Percentiles rank a stretch among this genome's conserved stretches.
These are phyloP conservation scores for Clostera curtula DNA, from an alignment of 2,888 invertebrate species.

Conservation along the genomic window DNA sequence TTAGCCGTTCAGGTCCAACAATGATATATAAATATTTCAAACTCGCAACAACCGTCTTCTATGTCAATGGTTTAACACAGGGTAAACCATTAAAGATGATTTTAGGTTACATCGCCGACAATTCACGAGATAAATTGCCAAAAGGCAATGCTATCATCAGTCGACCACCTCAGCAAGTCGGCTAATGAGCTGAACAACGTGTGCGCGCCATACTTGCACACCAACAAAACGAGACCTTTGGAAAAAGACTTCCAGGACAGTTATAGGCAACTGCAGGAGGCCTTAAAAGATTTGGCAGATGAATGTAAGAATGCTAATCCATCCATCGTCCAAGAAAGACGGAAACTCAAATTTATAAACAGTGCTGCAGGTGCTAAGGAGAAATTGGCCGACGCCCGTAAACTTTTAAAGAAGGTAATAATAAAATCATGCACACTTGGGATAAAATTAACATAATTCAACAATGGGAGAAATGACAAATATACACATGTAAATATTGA, in stretches of 20 bases:
- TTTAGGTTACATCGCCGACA: conserved; percentile 30
- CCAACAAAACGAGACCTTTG: conserved; percentile 9
- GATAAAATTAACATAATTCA: no score
- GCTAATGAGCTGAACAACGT: conserved; percentile 19
- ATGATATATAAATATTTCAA: no score
- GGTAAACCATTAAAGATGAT: no score
- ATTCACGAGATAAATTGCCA: conserved; percentile 26
- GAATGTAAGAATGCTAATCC: conserved; percentile 16
- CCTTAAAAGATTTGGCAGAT: conserved; percentile 18
- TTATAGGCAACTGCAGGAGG: conserved; percentile 17
- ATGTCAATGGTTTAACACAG: no score
- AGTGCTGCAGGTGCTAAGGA: conserved; percentile 18
- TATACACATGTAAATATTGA: no score
- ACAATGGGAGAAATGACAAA: no score
- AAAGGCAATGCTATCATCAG: conserved; percentile 11
- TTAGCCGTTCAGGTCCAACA: no score
- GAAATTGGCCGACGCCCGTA: conserved; percentile 21
- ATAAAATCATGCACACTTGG: no score
- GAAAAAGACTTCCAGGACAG: conserved; percentile 16
- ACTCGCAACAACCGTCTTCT: no score
- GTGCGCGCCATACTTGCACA: conserved; percentile 9
- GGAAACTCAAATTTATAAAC: conserved; percentile 27
- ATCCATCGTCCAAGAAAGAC: conserved; percentile 15
- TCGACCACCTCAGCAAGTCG: conserved; percentile 8
- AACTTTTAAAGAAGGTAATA: conserved; percentile 28